These are phyloP conservation scores for Acholoe squamosa DNA, from an alignment of 2,888 invertebrate genomes.

Conservation along the genomic window DNA sequence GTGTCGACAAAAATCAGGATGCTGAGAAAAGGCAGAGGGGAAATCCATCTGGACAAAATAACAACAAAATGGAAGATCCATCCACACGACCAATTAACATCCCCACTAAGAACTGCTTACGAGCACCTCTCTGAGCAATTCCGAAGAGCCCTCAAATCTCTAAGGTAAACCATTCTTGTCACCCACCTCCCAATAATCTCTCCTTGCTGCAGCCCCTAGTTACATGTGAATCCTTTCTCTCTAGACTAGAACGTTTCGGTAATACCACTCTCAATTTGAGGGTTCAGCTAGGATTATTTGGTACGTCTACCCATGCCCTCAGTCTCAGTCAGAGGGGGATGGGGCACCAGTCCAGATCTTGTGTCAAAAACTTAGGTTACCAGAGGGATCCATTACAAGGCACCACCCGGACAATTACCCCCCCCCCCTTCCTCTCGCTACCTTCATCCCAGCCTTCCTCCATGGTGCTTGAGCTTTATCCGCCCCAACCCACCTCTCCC, in stretches of 20 bases:
- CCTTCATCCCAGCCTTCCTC: background rate
- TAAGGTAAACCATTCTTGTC: background rate
- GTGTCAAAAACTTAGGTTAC: constrained; percentile 21
- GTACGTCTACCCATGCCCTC: too few species aligned
- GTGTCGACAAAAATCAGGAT: background rate
- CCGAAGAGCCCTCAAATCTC: background rate
- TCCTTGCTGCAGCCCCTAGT: too few species aligned
- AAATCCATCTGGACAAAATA: constrained; percentile 15
- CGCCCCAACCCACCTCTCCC: background rate
- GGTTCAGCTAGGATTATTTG: too few species aligned
- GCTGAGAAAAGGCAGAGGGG: background rate
- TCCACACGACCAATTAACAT: background rate
- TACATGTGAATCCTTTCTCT: too few species aligned
- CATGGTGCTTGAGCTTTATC: background rate
- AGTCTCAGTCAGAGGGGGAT: too few species aligned
- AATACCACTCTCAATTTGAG: too few species aligned
- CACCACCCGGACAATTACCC: background rate
- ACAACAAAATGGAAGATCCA: background rate
- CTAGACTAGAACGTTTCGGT: too few species aligned
- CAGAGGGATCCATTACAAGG: constrained; percentile 16
- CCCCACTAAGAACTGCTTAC: background rate
- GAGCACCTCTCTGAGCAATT: too few species aligned
- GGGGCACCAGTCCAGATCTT: background rate
- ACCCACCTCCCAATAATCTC: too few species aligned
- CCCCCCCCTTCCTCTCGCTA: background rate